Base-by-base conservation (phyloP, 2,113 vertebrate species). In the Cercocebus atys region DNA sequence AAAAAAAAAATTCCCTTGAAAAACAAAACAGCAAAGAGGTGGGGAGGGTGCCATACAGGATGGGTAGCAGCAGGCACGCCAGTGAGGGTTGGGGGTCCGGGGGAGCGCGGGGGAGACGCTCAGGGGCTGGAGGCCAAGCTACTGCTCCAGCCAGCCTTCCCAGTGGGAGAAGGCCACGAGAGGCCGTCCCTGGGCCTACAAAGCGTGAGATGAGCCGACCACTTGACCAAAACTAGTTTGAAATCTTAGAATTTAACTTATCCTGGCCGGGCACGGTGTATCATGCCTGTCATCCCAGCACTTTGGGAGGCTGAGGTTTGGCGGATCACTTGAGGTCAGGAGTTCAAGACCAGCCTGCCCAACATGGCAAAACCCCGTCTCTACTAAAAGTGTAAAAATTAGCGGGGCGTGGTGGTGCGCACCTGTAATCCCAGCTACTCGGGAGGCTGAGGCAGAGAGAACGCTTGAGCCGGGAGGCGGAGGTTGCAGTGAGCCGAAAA, bases 1-100 rank as follows among this genome's bases (percentile, higher is more conserved):
- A 40, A 22, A 43, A 45, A 78, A 68, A 55, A 55, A 55, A 6
- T 35, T 1, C 32, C 23, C 70, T 80, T 81, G 84, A 90, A 96
- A 96, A 97, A 84, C 84, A 95, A 95, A 93, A 92, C 89, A 87
- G 73, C 55, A 38, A 38, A 30, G 88, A 59, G 86, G 9, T 55
- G 52, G 61, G 38, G 43, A 76, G 59, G 64, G 12, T 11, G 8
- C 6, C 6, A 2, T 16, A 45, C 70, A 92, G 61, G 68, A 22
- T 47, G 10, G 18, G 16, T 27, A 18, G 52, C 59, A 66, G 27
- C 68, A 82, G 79, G 79, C 79, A 22, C 7, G 16, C 32, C 30
- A 2, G 17, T 0, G 2, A 30, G 50, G 45, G 43, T 0, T 0
- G 2, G 35, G 27, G 64, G 45, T 20, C 47, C 75, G 27, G 18